Conservation (phyloP, 2,113 vertebrate genomes). For the Rafetus swinhoei region DNA sequence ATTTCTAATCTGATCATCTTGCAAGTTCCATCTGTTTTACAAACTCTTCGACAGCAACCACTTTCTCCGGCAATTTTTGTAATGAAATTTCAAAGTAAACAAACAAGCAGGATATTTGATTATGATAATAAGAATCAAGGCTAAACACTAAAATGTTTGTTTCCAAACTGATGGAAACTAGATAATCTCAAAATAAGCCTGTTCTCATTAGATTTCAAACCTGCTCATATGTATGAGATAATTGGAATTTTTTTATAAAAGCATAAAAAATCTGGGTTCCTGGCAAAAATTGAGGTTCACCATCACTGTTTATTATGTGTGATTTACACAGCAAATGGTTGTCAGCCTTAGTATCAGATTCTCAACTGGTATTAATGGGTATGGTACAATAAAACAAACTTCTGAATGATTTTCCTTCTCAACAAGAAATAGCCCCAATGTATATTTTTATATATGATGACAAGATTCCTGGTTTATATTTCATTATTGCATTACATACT, state of each 20-base stretch:
- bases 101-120: not conserved
- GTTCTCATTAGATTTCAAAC: not conserved
- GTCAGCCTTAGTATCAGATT: not conserved
- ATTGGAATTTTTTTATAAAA: not conserved
- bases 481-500: not conserved
- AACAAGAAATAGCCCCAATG: not conserved
- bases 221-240: not conserved
- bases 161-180: not conserved
- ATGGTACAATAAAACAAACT: slow-evolving; percentile 8
- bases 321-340: not conserved
- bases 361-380: not conserved
- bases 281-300: not conserved
- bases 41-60: not conserved
- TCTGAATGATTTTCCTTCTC: not conserved
- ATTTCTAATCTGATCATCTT: not conserved
- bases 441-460: not conserved
- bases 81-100: not conserved
- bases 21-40: not conserved
- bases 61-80: not conserved
- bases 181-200: not conserved
- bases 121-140: not conserved
- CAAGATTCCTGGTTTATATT: not conserved
- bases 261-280: not conserved
- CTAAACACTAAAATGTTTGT: not conserved
- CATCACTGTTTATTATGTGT: not conserved